Evolutionary conservation across 2,888 invertebrate genomes (phyloP), one percentile per base, ranked within the genome.

Genomic region (Spicauda simplicius): DNA sequence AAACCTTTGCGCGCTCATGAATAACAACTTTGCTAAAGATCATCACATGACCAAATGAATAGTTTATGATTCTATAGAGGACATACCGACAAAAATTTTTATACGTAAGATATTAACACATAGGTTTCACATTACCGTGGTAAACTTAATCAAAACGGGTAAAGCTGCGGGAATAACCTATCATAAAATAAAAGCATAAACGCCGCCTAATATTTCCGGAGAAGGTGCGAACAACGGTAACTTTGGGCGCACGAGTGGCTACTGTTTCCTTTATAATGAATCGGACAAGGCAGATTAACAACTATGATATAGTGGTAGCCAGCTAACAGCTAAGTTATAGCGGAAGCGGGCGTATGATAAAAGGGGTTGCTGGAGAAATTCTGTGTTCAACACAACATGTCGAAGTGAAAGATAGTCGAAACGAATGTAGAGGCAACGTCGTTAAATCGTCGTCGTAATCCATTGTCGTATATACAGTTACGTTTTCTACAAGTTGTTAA

Each of bases 221-320:
- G 10, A 20, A 19, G 2, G 19, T 53, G 53, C 58, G 58, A 12
- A 37, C 45, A 58, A 58, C 58, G 58, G 45, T 19, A 58, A 20
- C 20, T 20, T 25, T 41, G 14, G 16, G 45, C 19, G 19, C 20
- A 48, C 48, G 16, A 48, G 48, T 16, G 70, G 76, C 76, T 74
- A 77, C 79, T 77, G 77, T 79, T 77, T 75, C 73, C 74, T 73
- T 74, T 78, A 77, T 74, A 76, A 74, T 76, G 74, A 73, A 71
- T 72, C 69, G 71, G 72, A 69, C 69, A 67, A 63, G 69, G 59
- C 68, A 79, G 77, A 81, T 81, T 77, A 81, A 75, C 77, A 72
- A 73, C 71, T 72, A 73, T 79, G 83, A 83, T 81, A 79, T 77
- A 81, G 74, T 71, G 76, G 64, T 62, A 72, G 74, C 67, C 71